These are phyloP conservation scores for Plebejus anna DNA, from an alignment of 2,888 invertebrate genomes.

Conservation along the genomic window DNA sequence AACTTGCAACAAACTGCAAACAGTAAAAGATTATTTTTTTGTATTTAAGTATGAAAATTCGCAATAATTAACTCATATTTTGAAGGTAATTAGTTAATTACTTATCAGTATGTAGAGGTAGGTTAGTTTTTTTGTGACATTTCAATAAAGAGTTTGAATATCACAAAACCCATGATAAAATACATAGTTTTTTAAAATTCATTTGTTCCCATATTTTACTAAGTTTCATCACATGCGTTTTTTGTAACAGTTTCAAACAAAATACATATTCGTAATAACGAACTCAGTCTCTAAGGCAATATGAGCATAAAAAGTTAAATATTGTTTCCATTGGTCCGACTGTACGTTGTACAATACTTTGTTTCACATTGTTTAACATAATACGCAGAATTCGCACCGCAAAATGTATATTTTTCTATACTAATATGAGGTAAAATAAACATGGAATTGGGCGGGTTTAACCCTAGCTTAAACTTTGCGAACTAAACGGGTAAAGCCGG, in stretches of 20 bases:
- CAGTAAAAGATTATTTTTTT: neutral
- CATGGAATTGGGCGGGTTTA: conserved; percentile 51
- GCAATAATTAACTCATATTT: neutral
- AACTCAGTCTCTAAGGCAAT: conserved; percentile 9
- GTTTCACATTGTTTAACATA: conserved; percentile 25
- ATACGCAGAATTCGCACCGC: conserved; percentile 38
- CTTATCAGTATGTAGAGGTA: no score
- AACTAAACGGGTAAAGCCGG: conserved; percentile 55
- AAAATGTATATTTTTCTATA: conserved; percentile 53
- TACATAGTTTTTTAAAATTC: no score
- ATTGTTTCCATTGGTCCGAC: neutral
- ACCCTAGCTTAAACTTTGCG: conserved; percentile 55
- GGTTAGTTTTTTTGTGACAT: no score
- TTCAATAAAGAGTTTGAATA: no score
- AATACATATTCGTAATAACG: neutral
- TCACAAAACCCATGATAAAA: no score
- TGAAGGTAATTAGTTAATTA: no score
- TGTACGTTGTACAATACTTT: conserved; percentile 13
- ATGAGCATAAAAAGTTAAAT: conserved; percentile 16
- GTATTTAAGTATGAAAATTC: neutral
- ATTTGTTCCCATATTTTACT: no score
- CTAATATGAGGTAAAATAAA: conserved; percentile 51
- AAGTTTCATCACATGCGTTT: neutral
- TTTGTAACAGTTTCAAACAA: neutral
- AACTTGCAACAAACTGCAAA: neutral